These are phyloP conservation scores for Drosophila testacea DNA, from an alignment of 2,888 invertebrate species.

Conservation along the genomic window DNA sequence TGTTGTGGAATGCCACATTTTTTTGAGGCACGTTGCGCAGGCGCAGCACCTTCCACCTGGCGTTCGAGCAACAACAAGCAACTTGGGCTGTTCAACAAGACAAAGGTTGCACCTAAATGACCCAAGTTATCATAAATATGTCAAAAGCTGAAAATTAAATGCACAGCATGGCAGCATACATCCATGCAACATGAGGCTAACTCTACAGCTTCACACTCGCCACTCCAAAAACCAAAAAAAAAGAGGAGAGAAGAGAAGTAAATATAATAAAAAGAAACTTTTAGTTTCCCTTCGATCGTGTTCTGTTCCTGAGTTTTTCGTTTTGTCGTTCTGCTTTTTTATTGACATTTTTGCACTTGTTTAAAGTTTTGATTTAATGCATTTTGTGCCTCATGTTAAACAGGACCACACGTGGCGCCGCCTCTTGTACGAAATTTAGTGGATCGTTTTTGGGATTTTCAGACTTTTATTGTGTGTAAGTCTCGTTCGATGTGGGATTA, in stretches of 20 bases:
- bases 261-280: neutral
- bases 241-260: neutral
- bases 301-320: neutral
- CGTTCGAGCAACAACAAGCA: constrained; percentile 15
- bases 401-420: constrained; percentile 78
- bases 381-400: constrained; percentile 58
- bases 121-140: constrained; percentile 85
- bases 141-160: constrained; percentile 84
- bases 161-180: constrained; percentile 73
- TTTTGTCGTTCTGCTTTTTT: constrained; percentile 55
- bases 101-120: constrained; percentile 85
- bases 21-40: constrained; percentile 50
- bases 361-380: constrained; percentile 78
- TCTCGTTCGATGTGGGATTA: constrained; percentile 2
- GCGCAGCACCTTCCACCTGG: constrained; percentile 70
- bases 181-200: constrained; percentile 29
- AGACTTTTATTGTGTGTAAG: constrained; percentile 29
- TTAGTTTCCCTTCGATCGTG: neutral
- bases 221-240: constrained; percentile 1
- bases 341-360: constrained; percentile 81
- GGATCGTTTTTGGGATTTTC: constrained; percentile 29
- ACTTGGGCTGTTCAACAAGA: constrained; percentile 63
- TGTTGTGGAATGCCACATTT: constrained; percentile 48
- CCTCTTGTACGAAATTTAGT: constrained; percentile 56
- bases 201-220: constrained; percentile 26